These are phyloP conservation scores for Columbina picui DNA, from an alignment of 2,113 vertebrate genomes.

Conservation along the genomic window DNA sequence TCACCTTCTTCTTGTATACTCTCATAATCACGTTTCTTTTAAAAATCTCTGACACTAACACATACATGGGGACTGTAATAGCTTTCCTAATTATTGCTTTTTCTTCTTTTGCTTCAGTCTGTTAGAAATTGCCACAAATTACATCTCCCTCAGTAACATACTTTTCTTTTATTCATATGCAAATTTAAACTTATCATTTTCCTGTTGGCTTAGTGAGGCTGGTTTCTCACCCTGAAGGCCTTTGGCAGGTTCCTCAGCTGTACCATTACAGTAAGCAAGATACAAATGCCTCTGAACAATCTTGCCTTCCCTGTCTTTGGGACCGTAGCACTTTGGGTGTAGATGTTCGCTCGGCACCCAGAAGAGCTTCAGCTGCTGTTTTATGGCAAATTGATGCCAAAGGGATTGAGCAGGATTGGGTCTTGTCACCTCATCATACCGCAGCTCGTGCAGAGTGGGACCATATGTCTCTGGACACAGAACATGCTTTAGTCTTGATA, in stretches of 20 bases:
- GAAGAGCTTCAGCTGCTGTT: background rate
- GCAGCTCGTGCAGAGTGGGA: background rate
- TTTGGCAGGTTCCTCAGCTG: background rate
- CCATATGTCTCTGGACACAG: background rate
- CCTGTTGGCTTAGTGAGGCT: background rate
- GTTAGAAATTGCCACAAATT: background rate
- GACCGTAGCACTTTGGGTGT: rapidly evolving
- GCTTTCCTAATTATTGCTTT: background rate
- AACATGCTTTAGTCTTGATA: background rate
- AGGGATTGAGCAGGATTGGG: rapidly evolving
- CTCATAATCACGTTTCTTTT: background rate
- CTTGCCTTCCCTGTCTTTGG: rapidly evolving
- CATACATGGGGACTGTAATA: background rate
- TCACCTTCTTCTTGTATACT: background rate
- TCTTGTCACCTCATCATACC: rapidly evolving
- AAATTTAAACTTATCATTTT: background rate
- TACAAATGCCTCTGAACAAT: background rate
- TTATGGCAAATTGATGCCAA: background rate
- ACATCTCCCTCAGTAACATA: background rate
- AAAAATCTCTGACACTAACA: background rate
- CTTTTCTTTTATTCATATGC: background rate
- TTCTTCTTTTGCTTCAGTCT: background rate
- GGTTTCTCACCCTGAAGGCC: background rate
- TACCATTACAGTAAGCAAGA: background rate
- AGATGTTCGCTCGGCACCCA: background rate